These are phyloP conservation scores for Montipora efflorescens DNA, from an alignment of 64 coral and sea anemone genomes.

Conservation along the genomic window DNA sequence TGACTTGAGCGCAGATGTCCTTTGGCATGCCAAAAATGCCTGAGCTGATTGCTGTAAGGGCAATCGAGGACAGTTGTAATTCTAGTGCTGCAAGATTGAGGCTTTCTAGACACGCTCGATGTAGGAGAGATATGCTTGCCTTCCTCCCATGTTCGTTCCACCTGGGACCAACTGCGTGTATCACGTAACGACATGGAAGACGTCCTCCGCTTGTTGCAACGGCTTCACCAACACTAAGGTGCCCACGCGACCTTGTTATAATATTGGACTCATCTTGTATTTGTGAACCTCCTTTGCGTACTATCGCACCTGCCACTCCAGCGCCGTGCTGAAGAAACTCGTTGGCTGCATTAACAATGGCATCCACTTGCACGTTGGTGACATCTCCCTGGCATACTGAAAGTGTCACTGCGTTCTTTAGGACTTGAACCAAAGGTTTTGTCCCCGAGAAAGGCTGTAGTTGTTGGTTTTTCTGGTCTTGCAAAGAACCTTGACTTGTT, in stretches of 20 bases:
- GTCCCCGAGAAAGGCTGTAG: neutral
- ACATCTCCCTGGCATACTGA: constrained; percentile 66
- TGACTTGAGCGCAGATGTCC: constrained; percentile 54
- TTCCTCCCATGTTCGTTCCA: neutral
- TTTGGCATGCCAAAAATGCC: constrained; percentile 69
- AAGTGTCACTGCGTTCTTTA: constrained; percentile 5
- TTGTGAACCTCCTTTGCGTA: constrained; percentile 27
- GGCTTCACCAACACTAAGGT: neutral
- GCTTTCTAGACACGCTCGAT: neutral
- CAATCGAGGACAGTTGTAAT: constrained; percentile 36
- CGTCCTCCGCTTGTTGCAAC: constrained; percentile 15
- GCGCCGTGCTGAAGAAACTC: too few species aligned
- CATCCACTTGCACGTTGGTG: constrained; percentile 31
- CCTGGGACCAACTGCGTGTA: constrained; percentile 54
- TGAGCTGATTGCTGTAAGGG: constrained; percentile 75
- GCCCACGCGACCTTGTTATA: neutral
- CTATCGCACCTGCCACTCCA: constrained; percentile 54
- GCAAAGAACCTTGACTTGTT: neutral
- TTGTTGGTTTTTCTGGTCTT: neutral
- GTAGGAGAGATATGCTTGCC: neutral
- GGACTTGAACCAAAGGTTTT: neutral
- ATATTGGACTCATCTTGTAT: constrained; percentile 26
- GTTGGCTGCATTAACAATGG: constrained; percentile 73
- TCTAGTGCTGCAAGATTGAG: neutral
- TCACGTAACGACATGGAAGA: constrained; percentile 46